Conservation (phyloP, 2,113 vertebrate genomes). For the Puffinus mauretanicus region DNA sequence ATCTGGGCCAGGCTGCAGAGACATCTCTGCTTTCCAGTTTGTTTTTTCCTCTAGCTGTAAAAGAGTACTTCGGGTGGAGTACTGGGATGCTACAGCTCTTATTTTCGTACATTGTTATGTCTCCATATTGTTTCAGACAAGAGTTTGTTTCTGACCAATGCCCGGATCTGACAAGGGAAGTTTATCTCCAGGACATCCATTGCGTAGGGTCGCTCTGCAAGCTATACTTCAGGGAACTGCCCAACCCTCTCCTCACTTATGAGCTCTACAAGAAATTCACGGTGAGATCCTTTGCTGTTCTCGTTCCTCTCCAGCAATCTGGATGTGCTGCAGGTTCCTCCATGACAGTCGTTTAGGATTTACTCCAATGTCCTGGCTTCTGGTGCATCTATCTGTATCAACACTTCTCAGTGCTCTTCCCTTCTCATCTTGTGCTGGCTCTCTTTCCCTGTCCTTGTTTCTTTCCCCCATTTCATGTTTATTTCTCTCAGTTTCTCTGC, state of each 20-base stretch:
- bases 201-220: slow-evolving; percentile 98
- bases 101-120: background rate
- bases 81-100: background rate
- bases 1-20: background rate
- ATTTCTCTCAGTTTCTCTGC: slow-evolving; percentile 4
- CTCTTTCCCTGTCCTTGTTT: background rate
- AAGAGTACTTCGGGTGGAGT: background rate
- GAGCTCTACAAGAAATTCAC: slow-evolving; percentile 98
- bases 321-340: background rate
- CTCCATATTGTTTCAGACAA: slow-evolving; percentile 83
- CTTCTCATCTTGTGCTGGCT: background rate
- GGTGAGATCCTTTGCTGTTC: slow-evolving; percentile 76
- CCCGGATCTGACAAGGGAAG: slow-evolving; percentile 95
- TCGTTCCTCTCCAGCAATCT: background rate
- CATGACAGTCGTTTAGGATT: background rate
- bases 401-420: background rate
- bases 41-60: background rate
- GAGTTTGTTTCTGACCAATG: slow-evolving; percentile 94
- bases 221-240: slow-evolving; percentile 96
- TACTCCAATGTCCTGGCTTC: background rate
- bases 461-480: background rate
- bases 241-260: slow-evolving; percentile 96
- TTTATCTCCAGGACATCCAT: slow-evolving; percentile 99
- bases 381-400: background rate
- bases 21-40: background rate